Percentiles rank a stretch among this genome's conserved stretches.
Evolutionary conservation across 2,797 vertebrate genomes (phyloP).

Genomic region (Artibeus jamaicensis): DNA sequence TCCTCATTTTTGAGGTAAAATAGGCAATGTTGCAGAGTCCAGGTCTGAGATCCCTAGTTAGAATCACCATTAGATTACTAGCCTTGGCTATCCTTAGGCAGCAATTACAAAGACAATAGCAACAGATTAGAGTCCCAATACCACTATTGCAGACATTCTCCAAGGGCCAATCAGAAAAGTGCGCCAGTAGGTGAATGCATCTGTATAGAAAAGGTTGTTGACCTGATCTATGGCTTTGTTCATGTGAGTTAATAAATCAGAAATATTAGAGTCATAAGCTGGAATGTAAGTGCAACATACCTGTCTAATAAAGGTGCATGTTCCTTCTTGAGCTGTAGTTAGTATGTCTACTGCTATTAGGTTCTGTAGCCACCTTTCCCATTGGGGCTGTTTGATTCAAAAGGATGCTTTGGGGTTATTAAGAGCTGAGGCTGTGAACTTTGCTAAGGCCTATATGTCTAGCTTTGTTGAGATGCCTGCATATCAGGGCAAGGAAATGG

Average conservation of each 20-base stretch:
- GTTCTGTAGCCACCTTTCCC: background rate
- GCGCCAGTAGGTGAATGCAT: background rate
- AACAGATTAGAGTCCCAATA: background rate
- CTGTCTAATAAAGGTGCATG: background rate
- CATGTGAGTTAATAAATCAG: background rate
- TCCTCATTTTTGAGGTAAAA: background rate
- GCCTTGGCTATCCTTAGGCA: background rate
- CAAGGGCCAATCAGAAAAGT: background rate
- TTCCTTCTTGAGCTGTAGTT: background rate
- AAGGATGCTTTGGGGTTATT: background rate
- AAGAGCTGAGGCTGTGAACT: background rate
- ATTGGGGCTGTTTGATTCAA: background rate
- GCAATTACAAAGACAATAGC: background rate
- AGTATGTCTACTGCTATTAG: background rate
- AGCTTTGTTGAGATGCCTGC: background rate
- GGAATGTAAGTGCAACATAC: background rate
- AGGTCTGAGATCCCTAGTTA: background rate
- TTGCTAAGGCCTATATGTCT: background rate
- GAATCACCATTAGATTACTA: background rate
- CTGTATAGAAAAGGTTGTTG: background rate
- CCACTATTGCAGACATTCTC: background rate
- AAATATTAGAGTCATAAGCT: background rate
- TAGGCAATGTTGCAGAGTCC: background rate
- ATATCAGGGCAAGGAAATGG: background rate
- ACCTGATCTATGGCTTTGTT: background rate